Evolutionary conservation across 2,888 invertebrate genomes (phyloP).

Genomic region (Oscheius sp.): DNA sequence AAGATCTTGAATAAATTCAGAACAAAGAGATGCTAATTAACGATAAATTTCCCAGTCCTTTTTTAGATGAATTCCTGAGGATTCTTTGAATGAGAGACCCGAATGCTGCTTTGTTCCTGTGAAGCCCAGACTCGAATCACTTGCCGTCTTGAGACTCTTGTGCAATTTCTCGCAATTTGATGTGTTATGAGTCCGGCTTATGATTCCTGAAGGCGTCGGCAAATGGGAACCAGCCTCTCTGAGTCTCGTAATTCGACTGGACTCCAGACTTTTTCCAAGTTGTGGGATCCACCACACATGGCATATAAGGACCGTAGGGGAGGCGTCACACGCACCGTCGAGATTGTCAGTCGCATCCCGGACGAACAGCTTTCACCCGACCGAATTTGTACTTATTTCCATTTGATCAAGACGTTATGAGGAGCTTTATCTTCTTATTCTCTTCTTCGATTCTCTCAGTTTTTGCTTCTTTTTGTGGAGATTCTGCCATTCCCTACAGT

Average conservation of each 20-base stretch:
- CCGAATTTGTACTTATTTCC: neutral
- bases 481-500: conserved; percentile 56
- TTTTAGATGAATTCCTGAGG: neutral
- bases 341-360: neutral
- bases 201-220: conserved; percentile 10
- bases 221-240: conserved; percentile 6
- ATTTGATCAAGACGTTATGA: neutral
- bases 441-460: neutral
- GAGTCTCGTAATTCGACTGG: no score
- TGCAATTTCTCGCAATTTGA: neutral
- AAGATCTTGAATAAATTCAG: no score
- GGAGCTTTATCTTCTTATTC: neutral
- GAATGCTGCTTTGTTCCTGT: no score
- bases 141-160: neutral
- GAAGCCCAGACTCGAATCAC: no score
- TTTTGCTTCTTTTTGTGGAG: conserved; percentile 51
- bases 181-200: neutral
- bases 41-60: neutral
- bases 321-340: neutral
- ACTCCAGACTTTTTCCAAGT: no score
- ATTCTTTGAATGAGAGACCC: neutral
- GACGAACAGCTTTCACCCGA: neutral
- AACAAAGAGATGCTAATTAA: no score
- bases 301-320: conserved; percentile 1
- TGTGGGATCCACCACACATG: no score